Conservation (phyloP, 2,888 invertebrate genomes). For the Nebria brevicollis region DNA sequence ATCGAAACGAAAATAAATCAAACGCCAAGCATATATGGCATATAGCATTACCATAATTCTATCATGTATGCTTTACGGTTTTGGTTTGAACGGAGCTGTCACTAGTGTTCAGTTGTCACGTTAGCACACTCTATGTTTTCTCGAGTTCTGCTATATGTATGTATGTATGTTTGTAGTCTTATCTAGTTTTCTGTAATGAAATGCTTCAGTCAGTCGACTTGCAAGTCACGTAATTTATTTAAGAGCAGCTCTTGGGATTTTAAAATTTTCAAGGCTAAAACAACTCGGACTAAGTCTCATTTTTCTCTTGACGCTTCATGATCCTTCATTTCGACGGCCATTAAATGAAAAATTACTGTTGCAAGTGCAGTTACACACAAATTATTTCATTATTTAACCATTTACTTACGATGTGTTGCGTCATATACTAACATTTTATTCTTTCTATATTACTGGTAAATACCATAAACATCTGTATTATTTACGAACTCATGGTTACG, state of each 20-base stretch:
- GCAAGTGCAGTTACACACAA: too few species aligned
- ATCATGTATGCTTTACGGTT: background rate
- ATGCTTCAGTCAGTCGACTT: constrained; percentile 14
- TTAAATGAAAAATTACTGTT: too few species aligned
- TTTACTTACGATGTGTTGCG: too few species aligned
- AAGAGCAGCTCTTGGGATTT: constrained; percentile 24
- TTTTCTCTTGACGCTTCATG: background rate
- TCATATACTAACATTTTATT: too few species aligned
- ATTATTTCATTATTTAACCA: too few species aligned
- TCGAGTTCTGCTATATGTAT: background rate
- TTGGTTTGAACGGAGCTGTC: constrained; percentile 1
- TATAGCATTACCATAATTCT: background rate
- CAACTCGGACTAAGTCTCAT: background rate
- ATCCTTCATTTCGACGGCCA: background rate
- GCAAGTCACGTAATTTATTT: constrained; percentile 32
- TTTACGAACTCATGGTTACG: too few species aligned
- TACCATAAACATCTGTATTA: too few species aligned
- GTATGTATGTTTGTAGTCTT: background rate
- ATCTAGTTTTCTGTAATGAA: constrained; percentile 20
- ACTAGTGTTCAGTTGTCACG: background rate
- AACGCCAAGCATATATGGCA: background rate
- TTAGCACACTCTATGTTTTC: background rate
- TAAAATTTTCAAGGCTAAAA: constrained; percentile 10
- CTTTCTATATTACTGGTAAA: too few species aligned
- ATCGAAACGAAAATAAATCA: background rate